Evolutionary conservation across 2,888 invertebrate species (phyloP).

Genomic region (Amblyteles armatorius): DNA sequence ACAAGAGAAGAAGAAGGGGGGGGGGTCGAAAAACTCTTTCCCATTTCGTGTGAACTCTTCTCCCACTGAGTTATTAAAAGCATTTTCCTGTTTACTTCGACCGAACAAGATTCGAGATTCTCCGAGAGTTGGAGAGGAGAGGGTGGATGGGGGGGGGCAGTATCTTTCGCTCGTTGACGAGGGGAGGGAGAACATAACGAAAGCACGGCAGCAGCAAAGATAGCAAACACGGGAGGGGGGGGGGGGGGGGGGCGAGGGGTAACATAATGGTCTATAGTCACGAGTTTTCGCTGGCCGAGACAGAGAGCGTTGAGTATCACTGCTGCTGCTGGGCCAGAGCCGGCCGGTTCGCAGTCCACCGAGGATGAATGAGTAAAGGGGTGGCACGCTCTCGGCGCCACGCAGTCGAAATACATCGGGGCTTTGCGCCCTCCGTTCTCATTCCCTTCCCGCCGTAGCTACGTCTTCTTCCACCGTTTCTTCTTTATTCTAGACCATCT

Average conservation of each 20-base stretch:
- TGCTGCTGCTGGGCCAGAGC: constrained; percentile 4
- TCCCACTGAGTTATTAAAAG: constrained; percentile 71
- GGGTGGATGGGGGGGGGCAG: neutral
- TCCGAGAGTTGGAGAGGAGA: constrained; percentile 8
- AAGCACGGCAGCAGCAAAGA: constrained; percentile 4
- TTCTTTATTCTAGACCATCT: constrained; percentile 39
- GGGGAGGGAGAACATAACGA: constrained; percentile 16
- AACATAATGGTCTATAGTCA: constrained; percentile 18
- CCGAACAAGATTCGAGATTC: constrained; percentile 28
- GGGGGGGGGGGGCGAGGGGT: neutral
- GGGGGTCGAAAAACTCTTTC: constrained; percentile 3
- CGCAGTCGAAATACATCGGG: constrained; percentile 56
- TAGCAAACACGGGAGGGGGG: neutral
- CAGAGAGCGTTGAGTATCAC: constrained; percentile 34
- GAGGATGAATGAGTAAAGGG: constrained; percentile 38
- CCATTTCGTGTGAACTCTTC: neutral
- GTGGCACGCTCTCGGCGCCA: constrained; percentile 54
- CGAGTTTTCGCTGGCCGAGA: constrained; percentile 14
- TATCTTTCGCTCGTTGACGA: neutral
- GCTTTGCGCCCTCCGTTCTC: constrained; percentile 36
- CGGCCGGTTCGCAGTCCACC: neutral
- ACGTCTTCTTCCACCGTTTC: constrained; percentile 34
- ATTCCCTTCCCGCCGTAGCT: constrained; percentile 25
- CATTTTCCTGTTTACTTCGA: constrained; percentile 68
- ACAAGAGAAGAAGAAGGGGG: neutral